These are phyloP conservation scores for Lepisosteus oculatus DNA, from an alignment of 2,113 vertebrate species.

Conservation along the genomic window DNA sequence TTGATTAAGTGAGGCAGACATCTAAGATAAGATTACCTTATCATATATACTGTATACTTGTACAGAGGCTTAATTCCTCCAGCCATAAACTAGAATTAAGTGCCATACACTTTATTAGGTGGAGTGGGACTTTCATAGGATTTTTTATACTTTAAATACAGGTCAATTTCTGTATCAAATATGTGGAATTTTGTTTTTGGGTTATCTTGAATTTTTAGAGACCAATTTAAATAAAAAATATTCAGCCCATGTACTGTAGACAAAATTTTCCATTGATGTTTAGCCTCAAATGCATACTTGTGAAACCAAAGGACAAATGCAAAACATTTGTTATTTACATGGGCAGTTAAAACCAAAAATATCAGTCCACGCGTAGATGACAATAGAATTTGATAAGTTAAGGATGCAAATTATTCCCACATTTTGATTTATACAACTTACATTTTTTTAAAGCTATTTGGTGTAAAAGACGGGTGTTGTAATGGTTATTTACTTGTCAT, in stretches of 20 bases:
- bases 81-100: background rate
- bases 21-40: slow-evolving; percentile 27
- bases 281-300: slow-evolving; percentile 16
- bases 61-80: slow-evolving; percentile 7
- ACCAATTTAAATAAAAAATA: background rate
- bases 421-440: background rate
- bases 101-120: background rate
- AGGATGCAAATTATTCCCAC: background rate
- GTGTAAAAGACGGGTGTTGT: background rate
- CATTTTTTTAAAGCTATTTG: background rate
- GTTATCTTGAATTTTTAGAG: background rate
- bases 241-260: background rate
- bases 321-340: background rate
- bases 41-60: slow-evolving; percentile 26
- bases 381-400: background rate
- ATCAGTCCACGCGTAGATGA: background rate
- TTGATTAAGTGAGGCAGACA: background rate
- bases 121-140: background rate
- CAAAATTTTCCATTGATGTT: background rate
- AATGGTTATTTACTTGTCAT: background rate
- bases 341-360: slow-evolving; percentile 5
- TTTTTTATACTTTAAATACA: background rate
- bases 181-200: background rate
- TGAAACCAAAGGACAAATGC: slow-evolving; percentile 23
- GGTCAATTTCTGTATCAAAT: background rate